These are phyloP conservation scores for Pasiphila rectangulata DNA, from an alignment of 2,888 invertebrate genomes.

Conservation along the genomic window DNA sequence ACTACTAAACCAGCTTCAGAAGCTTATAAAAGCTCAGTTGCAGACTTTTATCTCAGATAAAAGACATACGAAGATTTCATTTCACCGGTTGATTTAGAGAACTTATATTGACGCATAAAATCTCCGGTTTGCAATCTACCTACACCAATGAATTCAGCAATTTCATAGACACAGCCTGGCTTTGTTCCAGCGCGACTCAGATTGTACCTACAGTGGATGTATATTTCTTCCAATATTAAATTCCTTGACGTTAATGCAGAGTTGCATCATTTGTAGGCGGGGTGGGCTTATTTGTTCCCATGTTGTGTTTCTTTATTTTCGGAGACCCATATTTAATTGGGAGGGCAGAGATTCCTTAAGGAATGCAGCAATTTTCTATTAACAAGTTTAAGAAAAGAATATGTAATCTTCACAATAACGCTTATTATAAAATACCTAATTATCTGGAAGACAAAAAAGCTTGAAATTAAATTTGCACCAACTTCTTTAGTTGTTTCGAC, in stretches of 20 bases:
- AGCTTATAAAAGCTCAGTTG: background rate
- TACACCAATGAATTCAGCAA: slow-evolving; percentile 55
- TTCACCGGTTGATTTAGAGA: slow-evolving; percentile 12
- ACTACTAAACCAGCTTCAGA: too few relatives aligned
- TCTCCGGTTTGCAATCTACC: slow-evolving; percentile 12
- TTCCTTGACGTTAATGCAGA: slow-evolving; percentile 38
- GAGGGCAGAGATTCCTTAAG: too few relatives aligned
- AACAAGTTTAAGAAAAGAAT: too few relatives aligned
- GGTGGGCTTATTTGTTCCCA: slow-evolving; percentile 3
- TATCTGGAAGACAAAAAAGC: too few relatives aligned
- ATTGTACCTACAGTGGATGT: slow-evolving; percentile 60
- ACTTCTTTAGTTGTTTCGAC: too few relatives aligned
- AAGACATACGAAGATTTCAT: slow-evolving; percentile 5
- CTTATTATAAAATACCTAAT: too few relatives aligned
- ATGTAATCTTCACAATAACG: too few relatives aligned
- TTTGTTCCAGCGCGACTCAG: slow-evolving; percentile 53
- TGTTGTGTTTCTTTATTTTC: background rate
- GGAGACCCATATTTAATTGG: background rate
- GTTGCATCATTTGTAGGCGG: slow-evolving; percentile 28
- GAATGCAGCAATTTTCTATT: too few relatives aligned
- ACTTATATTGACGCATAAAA: slow-evolving; percentile 15
- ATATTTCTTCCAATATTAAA: slow-evolving; percentile 56
- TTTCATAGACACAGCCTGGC: slow-evolving; percentile 57
- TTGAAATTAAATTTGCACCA: too few relatives aligned
- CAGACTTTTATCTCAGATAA: background rate